A percentile compares a stretch with the other conserved stretches of the same genome.
Conservation (phyloP, 2,113 vertebrate genomes). For the Otis tarda region DNA sequence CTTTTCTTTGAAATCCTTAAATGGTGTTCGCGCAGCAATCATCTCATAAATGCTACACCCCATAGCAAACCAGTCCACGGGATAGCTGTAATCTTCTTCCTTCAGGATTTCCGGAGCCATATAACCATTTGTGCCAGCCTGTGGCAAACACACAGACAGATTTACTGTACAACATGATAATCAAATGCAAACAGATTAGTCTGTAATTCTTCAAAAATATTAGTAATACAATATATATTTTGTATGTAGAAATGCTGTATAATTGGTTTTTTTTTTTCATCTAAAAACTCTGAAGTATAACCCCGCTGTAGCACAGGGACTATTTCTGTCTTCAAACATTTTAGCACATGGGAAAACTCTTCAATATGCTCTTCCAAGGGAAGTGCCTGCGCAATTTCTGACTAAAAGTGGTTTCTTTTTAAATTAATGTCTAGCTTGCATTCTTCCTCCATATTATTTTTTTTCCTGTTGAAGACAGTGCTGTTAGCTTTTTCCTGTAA, state of each 20-base stretch:
- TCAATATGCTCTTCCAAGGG: neutral
- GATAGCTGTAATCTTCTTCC: conserved; percentile 81
- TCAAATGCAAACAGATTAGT: neutral
- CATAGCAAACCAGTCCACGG: conserved; percentile 92
- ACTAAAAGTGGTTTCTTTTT: neutral
- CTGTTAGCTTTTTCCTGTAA: neutral
- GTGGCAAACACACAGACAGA: conserved; percentile 18
- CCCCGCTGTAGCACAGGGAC: neutral
- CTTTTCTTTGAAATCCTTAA: conserved; percentile 88
- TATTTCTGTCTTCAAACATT: neutral
- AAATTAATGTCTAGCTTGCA: neutral
- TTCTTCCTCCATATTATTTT: neutral
- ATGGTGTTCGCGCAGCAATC: conserved; percentile 86
- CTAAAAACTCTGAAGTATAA: neutral
- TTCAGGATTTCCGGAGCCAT: conserved; percentile 90
- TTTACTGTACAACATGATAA: neutral
- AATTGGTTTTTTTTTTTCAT: neutral
- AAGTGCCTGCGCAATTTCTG: neutral
- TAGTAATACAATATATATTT: neutral
- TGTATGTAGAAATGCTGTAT: neutral
- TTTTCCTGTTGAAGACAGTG: neutral
- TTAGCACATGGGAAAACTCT: neutral
- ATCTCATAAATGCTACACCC: conserved; percentile 92
- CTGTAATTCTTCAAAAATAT: neutral
- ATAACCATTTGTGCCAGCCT: conserved; percentile 91